phyloP scores from a whole-genome alignment of 2,888 invertebrate species.

The Piscicola geometra region DNA sequence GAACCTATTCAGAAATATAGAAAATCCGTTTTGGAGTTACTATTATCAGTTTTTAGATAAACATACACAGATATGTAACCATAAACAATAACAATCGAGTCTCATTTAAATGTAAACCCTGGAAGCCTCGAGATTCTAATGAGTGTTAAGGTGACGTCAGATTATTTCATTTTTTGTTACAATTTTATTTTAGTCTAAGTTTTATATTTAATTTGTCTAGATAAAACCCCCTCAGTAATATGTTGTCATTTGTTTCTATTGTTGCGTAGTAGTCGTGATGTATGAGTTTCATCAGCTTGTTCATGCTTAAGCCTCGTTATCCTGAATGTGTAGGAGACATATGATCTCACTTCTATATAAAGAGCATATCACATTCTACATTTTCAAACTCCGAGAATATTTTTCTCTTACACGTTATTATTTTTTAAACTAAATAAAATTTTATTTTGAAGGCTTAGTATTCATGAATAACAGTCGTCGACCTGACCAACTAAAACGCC shows the following conservation, averaged over 20 bases:
- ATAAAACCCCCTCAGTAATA: neutral
- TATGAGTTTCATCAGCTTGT: slow-evolving; percentile 4
- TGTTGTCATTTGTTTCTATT: slow-evolving; percentile 3
- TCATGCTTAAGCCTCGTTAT: too few species aligned
- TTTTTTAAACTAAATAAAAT: neutral
- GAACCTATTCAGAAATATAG: too few species aligned
- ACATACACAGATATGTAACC: too few species aligned
- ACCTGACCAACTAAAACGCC: slow-evolving; percentile 15
- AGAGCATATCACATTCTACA: too few species aligned
- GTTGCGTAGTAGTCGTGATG: slow-evolving; percentile 5
- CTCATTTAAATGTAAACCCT: neutral
- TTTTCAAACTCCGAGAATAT: too few species aligned
- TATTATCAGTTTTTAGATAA: too few species aligned
- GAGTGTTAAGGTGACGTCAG: slow-evolving; percentile 1
- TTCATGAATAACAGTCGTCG: slow-evolving; percentile 11
- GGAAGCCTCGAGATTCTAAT: slow-evolving; percentile 1
- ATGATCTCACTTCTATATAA: too few species aligned
- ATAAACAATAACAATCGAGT: too few species aligned
- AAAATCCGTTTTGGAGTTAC: too few species aligned
- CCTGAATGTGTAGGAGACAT: too few species aligned
- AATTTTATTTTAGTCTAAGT: too few species aligned
- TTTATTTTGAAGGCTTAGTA: neutral
- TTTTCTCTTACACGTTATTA: neutral
- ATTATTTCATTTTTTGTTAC: neutral
- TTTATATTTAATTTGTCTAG: neutral